Evolutionary conservation across 64 coral and sea anemone genomes (phyloP), one percentile per base, ranked within the genome.

Genomic region (Dendronephthya gigantea): DNA sequence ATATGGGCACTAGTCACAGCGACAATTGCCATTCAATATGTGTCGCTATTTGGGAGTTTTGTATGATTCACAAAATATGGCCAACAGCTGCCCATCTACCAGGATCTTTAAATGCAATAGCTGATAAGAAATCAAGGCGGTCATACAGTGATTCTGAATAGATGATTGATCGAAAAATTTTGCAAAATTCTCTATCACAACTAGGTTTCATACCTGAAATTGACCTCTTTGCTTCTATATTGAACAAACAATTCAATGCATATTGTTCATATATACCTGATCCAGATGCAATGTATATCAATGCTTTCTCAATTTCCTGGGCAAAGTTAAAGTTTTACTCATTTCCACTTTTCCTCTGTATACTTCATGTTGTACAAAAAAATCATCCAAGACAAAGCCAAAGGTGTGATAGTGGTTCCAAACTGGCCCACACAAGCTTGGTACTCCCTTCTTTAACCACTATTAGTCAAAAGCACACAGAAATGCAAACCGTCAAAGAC

Each of bases 1-100:
- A 81, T 11, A 93, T 90, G 92, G 92, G 86, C 16, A 51, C 76
- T 38, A 87, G n/a, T 29, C 35, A 87, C 33, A 90, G 84, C 40
- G 11, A 68, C 16, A n/a, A n/a, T n/a, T 62, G 88, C 23, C 50
- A 89, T 34, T 55, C 50, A 40, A 62, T 49, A 36, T 50, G 58
- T 68, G 62, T 8, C 2, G 23, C 27, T 0, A 85, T 81, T 52
- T 56, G 88, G 88, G 56, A 85, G 49, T 90, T 82, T 40, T 68
- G 83, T 49, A 38, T 85, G 48, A 33, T 85, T 35, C 27, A 84
- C 52, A 35, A 81, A 33, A 81, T 90, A 50, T 90, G 68, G 83
- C 27, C 81, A 50, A 75, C 83, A 33, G 70, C 59, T 75, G 88
- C 62, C 37, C 88, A 85, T 59, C 48, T 90, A 31, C 88, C 45